Conservation (phyloP, 2,888 invertebrate species). For the Mallateleia sp. region DNA sequence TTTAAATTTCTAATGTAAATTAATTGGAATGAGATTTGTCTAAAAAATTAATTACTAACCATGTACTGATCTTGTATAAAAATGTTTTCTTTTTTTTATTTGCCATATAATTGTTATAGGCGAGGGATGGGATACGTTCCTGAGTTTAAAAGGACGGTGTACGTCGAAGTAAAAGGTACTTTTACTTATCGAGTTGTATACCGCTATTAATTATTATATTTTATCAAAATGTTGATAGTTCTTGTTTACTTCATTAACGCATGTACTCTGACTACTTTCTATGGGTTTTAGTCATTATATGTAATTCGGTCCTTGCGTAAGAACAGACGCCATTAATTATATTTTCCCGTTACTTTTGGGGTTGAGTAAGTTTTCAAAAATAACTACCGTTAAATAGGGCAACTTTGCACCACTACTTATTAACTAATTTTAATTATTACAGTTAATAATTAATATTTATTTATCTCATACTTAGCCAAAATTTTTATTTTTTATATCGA, state of each 20-base stretch:
- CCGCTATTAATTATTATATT: constrained; percentile 49
- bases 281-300: constrained; percentile 12
- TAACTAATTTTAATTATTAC: too few species aligned
- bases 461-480: too few species aligned
- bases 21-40: neutral
- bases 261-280: constrained; percentile 7
- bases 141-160: constrained; percentile 72
- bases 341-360: too few species aligned
- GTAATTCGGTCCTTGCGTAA: neutral
- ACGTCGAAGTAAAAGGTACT: constrained; percentile 75
- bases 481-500: too few species aligned
- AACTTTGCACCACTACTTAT: too few species aligned
- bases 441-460: too few species aligned
- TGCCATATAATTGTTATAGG: constrained; percentile 66
- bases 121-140: constrained; percentile 65
- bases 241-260: constrained; percentile 15
- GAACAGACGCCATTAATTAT: neutral
- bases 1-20: neutral
- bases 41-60: constrained; percentile 8
- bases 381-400: too few species aligned
- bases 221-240: constrained; percentile 9
- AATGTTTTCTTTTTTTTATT: constrained; percentile 40
- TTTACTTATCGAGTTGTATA: constrained; percentile 73
- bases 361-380: too few species aligned
- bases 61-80: constrained; percentile 8